Conservation (phyloP, 2,113 vertebrate genomes). For the Cyprinodon brontotheroides region DNA sequence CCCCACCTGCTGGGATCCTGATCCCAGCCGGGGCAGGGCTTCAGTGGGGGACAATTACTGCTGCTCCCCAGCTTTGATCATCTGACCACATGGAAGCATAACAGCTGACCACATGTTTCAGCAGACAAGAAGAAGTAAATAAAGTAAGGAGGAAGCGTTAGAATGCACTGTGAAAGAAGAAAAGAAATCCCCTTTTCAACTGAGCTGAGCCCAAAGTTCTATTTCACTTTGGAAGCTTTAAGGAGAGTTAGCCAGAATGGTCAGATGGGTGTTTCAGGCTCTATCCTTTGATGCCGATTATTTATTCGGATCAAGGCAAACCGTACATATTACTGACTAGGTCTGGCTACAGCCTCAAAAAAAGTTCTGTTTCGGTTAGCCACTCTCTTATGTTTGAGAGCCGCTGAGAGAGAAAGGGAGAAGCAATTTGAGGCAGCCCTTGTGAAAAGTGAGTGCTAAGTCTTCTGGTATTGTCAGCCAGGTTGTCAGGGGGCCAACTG, state of each 20-base stretch:
- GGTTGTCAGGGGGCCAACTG: constrained; percentile 79
- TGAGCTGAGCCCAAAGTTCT: constrained; percentile 57
- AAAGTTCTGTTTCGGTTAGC: constrained; percentile 76
- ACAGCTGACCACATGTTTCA: constrained; percentile 83
- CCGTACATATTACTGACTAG: constrained; percentile 61
- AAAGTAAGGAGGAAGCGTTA: constrained; percentile 67
- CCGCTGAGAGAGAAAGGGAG: constrained; percentile 55
- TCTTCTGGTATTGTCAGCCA: constrained; percentile 75
- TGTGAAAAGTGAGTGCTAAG: constrained; percentile 79
- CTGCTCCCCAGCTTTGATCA: constrained; percentile 98
- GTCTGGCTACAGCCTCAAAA: constrained; percentile 67
- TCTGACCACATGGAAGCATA: constrained; percentile 99
- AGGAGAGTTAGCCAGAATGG: constrained; percentile 51
- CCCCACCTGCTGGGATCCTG: constrained; percentile 99
- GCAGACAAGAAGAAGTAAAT: constrained; percentile 74
- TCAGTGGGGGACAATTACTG: constrained; percentile 99
- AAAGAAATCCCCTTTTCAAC: constrained; percentile 69
- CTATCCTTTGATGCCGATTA: constrained; percentile 68
- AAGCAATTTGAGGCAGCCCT: constrained; percentile 75
- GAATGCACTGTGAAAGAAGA: constrained; percentile 63
- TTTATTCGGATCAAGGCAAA: constrained; percentile 71
- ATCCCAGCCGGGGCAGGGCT: constrained; percentile 95
- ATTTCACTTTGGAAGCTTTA: constrained; percentile 57
- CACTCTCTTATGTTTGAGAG: constrained; percentile 63
- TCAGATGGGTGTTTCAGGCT: constrained; percentile 69